These are phyloP conservation scores for Melanophora roralis DNA, from an alignment of 2,888 invertebrate genomes.

Conservation along the genomic window DNA sequence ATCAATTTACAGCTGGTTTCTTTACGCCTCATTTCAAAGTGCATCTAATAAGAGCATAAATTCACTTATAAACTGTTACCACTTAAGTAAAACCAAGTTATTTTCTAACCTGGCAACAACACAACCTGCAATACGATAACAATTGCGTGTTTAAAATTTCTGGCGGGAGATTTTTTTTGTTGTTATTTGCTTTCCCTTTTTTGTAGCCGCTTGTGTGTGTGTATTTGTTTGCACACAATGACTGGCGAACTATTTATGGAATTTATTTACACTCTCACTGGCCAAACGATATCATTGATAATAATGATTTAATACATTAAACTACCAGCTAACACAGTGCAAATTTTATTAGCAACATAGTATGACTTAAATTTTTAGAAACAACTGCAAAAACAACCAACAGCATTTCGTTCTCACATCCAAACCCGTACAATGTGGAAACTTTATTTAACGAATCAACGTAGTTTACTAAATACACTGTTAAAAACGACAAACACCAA, in stretches of 20 bases:
- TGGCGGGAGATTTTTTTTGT: constrained; percentile 4
- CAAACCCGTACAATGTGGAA: neutral
- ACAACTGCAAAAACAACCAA: neutral
- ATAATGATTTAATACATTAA: neutral
- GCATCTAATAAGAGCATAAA: neutral
- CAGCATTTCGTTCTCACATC: neutral
- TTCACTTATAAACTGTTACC: neutral
- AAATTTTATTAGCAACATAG: constrained; percentile 2
- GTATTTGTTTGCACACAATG: neutral
- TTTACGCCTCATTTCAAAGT: neutral
- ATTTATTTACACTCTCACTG: constrained; percentile 23
- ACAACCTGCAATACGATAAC: neutral
- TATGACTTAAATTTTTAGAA: constrained; percentile 6
- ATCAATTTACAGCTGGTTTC: neutral
- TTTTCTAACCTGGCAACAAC: constrained; percentile 7
- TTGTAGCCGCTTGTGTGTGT: too few species aligned
- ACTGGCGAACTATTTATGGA: constrained; percentile 12
- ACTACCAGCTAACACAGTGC: neutral
- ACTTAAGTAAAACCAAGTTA: neutral
- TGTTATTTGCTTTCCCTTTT: neutral
- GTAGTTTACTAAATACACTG: constrained; percentile 29
- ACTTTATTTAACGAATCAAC: constrained; percentile 7
- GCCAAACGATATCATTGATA: neutral
- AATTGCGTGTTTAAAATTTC: constrained; percentile 3
- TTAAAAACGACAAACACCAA: too few species aligned